Base-by-base conservation (phyloP, 30 jellyfish, hydroid and myxozoan species). In the Catostylus mosaicus region DNA sequence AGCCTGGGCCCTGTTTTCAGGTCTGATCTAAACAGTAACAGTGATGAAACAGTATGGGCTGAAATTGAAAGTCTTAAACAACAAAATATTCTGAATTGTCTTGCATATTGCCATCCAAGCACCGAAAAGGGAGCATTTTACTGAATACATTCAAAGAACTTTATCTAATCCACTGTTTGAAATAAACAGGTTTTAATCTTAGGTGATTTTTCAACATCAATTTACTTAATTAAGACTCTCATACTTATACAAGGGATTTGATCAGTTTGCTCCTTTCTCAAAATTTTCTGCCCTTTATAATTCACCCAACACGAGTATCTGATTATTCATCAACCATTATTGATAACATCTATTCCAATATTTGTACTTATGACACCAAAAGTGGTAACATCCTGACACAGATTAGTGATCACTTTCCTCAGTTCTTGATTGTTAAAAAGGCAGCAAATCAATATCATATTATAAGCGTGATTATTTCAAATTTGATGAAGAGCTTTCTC, bases 361-460 rank as follows among this genome's bases (percentile, higher is more conserved):
- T 63, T 63, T 23, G 48, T 31, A 23, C 7, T 63, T 26, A 8
- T 11, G 48, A 63, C 45, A 26, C 85, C 48, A 73, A 32, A 29
- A 76, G 79, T 76, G 88, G 88, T 50, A 76, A 76, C 63, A 76
- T 76, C 61, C 20, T 76, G 61, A 76, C 88, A 30, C 78, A 54
- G 30, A 50, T 76, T 51, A 30, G 64, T 8, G 88, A 76, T 54
- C 63, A 73, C 50, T 63, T 73, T 73, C 85, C 85, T 70, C 83
- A 31, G 83, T 36, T 36, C 38, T 70, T 70, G 34, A 46, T 37
- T 24, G 83, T 70, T 38, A 29, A 52, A 47, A 73, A 73, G 48
- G 85, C 31, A 73, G 50, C 47, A 73, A 47, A 33, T 27, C 88
- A 4, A 3, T 76, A 77, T 76, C 88, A 50, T 76, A 50, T 35